Conservation (phyloP, 2,888 invertebrate genomes). For the Lithophane leautieri region DNA sequence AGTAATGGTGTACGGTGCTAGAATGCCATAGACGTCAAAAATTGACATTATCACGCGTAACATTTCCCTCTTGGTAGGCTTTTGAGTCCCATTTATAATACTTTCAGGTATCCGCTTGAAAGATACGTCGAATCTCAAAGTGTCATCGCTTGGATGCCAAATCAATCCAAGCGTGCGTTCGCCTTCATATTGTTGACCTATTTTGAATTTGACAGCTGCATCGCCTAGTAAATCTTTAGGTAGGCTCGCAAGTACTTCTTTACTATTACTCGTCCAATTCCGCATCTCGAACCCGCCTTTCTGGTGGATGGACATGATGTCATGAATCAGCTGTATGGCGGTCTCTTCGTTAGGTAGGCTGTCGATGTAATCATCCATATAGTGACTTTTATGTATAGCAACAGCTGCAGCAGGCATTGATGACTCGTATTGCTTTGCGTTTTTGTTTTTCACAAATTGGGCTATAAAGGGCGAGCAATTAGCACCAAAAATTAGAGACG, state of each 20-base stretch:
- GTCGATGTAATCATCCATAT: not conserved
- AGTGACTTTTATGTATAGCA: not conserved
- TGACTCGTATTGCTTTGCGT: not conserved
- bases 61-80: too few species aligned
- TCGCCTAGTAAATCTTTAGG: not conserved
- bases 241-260: not conserved
- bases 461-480: not conserved
- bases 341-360: not conserved
- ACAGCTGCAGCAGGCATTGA: not conserved
- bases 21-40: too few species aligned
- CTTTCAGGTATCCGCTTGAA: too few species aligned
- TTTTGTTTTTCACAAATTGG: not conserved
- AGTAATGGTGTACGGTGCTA: too few species aligned
- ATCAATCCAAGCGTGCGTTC: too few species aligned
- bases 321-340: not conserved
- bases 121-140: too few species aligned
- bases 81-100: too few species aligned
- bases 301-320: not conserved
- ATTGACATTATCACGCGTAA: too few species aligned
- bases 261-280: slow-evolving; percentile 4
- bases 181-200: not conserved
- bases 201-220: not conserved
- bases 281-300: not conserved
- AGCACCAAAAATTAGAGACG: not conserved
- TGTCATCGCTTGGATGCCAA: too few species aligned